phyloP scores from a whole-genome alignment of 1,140 invertebrate species.

The Marisa cornuarietis region DNA sequence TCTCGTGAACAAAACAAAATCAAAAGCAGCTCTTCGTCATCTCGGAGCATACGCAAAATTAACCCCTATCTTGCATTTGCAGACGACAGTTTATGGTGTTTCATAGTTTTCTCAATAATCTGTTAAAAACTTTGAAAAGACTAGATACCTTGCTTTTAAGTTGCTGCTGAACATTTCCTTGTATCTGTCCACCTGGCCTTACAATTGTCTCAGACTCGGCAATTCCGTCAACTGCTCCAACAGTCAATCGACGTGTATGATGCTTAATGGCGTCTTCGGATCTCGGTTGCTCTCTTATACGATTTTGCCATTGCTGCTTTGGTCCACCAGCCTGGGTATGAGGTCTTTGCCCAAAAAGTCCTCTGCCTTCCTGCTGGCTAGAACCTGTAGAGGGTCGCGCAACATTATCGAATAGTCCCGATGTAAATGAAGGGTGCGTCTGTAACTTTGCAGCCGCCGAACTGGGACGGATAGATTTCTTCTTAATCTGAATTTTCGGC shows the following conservation, averaged over 20 bases:
- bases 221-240: conserved; percentile 47
- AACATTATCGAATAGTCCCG: conserved; percentile 50
- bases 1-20: too few relatives aligned
- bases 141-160: conserved; percentile 48
- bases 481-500: conserved; percentile 22
- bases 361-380: conserved; percentile 17
- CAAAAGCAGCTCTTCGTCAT: too few relatives aligned
- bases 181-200: conserved; percentile 35
- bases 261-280: conserved; percentile 39
- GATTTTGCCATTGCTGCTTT: conserved; percentile 29
- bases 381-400: conserved; percentile 51
- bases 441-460: conserved; percentile 59
- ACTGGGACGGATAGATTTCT: conserved; percentile 52
- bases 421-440: conserved; percentile 50
- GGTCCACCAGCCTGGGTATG: conserved; percentile 45
- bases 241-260: conserved; percentile 43
- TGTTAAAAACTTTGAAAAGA: too few relatives aligned
- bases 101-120: background rate
- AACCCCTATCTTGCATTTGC: background rate
- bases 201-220: conserved; percentile 38
- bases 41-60: too few relatives aligned
- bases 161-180: conserved; percentile 32
- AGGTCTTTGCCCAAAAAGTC: conserved; percentile 35
- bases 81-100: conserved; percentile 2
- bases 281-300: conserved; percentile 23